Evolutionary conservation across 2,888 invertebrate genomes (phyloP), one percentile per base, ranked within the genome.

Genomic region (Drosophila fungiperda): DNA sequence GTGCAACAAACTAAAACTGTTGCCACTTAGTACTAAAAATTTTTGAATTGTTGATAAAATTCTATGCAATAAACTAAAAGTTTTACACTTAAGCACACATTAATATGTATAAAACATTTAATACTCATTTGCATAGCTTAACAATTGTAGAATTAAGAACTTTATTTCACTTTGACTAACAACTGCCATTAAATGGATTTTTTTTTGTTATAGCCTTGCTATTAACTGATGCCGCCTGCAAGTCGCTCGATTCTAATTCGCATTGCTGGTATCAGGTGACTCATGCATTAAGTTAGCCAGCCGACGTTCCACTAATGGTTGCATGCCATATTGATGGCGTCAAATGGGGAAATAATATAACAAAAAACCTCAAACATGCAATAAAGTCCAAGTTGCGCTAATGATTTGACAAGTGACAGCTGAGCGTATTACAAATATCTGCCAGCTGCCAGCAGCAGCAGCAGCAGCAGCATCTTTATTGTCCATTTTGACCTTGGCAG

Each of bases 401-500:
- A 83, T 78, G 69, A 82, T 67, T 57, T 48, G 33, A 48, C 53
- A 23, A 38, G 12, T 26, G 26, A 12, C 55, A 55, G 40, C 26
- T 55, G 26, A 38, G 38, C 40, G 12, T 38, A 8, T 1, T 55
- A 26, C 9, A 49, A 49, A 49, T 26, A 33, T 32, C 11, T 20
- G 55, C 4, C 15, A 26, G 52, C 81, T 71, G 78, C 82, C 20
- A 49, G 45, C 78, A 71, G 76, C 83, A 71, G 52, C 26, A 49
- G 52, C 78, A 73, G 79, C 85, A 71, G 55, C 15, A 48, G 52
- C 76, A 74, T 76, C 82, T 67, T 78, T 72, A 55, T 58, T 68
- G 73, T 69, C 69, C 72, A 23, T 15, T 66, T 66, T 87, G 89
- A 84, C 84, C 84, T 84, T 84, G 89, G 52, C 69, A 79, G 73